These are phyloP conservation scores for Andrena trimmerana DNA, from an alignment of 2,888 invertebrate species.

Conservation along the genomic window DNA sequence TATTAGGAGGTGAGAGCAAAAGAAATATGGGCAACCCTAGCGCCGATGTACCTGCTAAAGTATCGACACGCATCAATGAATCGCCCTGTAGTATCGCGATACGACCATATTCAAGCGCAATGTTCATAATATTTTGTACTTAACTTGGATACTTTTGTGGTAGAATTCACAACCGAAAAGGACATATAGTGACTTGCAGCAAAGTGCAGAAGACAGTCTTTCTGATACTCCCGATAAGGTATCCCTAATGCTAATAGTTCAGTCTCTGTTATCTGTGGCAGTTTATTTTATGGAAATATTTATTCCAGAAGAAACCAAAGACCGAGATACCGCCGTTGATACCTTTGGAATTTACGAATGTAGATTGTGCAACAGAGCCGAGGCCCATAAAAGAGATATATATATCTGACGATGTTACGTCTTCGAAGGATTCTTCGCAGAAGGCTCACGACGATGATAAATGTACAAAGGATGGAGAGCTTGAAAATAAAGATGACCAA, in stretches of 20 bases:
- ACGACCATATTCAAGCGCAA: background rate
- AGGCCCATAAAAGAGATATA: slow-evolving; percentile 45
- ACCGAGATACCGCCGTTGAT: slow-evolving; percentile 41
- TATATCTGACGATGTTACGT: slow-evolving; percentile 60
- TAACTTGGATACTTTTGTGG: slow-evolving; percentile 24
- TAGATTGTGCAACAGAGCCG: slow-evolving; percentile 24
- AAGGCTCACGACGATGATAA: slow-evolving; percentile 37
- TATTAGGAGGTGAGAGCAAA: no score
- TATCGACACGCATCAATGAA: background rate
- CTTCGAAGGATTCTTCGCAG: slow-evolving; percentile 57
- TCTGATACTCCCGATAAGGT: slow-evolving; percentile 59
- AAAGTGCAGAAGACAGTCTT: slow-evolving; percentile 39
- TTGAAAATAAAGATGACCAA: slow-evolving; percentile 18
- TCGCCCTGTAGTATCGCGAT: background rate
- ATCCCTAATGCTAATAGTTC: background rate
- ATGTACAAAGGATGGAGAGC: slow-evolving; percentile 35
- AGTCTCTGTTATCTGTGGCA: background rate
- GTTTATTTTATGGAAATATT: background rate
- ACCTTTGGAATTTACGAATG: slow-evolving; percentile 44
- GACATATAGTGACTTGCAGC: slow-evolving; percentile 34
- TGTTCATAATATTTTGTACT: background rate
- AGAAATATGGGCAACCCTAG: no score
- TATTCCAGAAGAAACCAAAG: slow-evolving; percentile 71
- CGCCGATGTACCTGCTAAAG: no score
- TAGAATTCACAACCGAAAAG: slow-evolving; percentile 47